Conservation (phyloP, 2,113 vertebrate species). For the Glaucidium brasilianum region DNA sequence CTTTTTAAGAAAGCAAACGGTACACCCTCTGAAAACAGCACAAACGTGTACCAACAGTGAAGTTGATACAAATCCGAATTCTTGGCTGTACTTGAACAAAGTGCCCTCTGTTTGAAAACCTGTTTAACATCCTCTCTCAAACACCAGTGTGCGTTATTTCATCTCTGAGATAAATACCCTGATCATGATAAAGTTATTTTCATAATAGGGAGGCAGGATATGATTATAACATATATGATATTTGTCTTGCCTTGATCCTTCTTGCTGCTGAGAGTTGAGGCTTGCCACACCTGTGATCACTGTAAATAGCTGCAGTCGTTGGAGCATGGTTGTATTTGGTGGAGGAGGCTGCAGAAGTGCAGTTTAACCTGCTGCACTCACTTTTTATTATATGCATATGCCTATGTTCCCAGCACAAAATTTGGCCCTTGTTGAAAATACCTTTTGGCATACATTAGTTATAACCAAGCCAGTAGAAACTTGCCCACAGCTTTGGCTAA, state of each 20-base stretch:
- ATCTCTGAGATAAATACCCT: background rate
- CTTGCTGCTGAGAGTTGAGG: background rate
- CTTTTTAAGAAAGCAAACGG: background rate
- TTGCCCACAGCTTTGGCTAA: slow-evolving; percentile 56
- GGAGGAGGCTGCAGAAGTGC: slow-evolving; percentile 23
- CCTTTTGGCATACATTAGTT: slow-evolving; percentile 61
- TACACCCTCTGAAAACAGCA: background rate
- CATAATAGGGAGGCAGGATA: background rate
- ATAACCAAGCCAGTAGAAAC: slow-evolving; percentile 60
- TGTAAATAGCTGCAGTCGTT: background rate
- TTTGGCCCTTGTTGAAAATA: slow-evolving; percentile 52
- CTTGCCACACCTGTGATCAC: slow-evolving; percentile 12
- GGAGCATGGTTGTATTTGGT: background rate
- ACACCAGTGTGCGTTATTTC: background rate
- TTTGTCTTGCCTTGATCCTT: background rate
- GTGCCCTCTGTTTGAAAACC: slow-evolving; percentile 7
- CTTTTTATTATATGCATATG: slow-evolving; percentile 54
- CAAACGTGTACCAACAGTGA: background rate
- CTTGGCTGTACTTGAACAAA: background rate
- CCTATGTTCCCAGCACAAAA: slow-evolving; percentile 34
- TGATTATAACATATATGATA: background rate
- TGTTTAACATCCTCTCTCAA: background rate
- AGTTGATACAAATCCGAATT: background rate
- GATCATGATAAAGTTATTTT: background rate
- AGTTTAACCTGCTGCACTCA: slow-evolving; percentile 15